Evolutionary conservation across 2,113 vertebrate species (phyloP).

Genomic region (Brienomyrus brachyistius): DNA sequence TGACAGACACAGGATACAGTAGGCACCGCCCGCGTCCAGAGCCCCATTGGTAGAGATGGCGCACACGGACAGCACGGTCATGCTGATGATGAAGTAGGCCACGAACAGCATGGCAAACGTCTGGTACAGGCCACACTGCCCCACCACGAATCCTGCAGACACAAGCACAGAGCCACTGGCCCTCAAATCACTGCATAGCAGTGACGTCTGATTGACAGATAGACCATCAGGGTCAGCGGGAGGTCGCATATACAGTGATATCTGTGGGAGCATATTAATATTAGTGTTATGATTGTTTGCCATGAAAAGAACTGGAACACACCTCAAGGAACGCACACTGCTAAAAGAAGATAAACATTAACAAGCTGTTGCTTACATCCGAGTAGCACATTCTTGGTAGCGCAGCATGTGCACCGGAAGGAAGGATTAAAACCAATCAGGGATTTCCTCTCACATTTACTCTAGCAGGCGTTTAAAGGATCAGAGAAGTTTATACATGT

Average conservation of each 20-base stretch:
- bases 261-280: background rate
- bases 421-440: background rate
- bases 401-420: background rate
- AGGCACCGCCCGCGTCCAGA: constrained; percentile 81
- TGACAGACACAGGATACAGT: constrained; percentile 73
- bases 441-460: background rate
- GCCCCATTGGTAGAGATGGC: constrained; percentile 88
- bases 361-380: background rate
- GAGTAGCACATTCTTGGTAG: background rate
- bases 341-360: background rate
- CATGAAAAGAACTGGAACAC: background rate
- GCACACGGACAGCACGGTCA: constrained; percentile 83
- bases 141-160: constrained; percentile 74
- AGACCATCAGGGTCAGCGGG: background rate
- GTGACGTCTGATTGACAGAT: background rate
- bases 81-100: constrained; percentile 83
- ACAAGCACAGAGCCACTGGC: background rate
- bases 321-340: background rate
- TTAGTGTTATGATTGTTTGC: background rate
- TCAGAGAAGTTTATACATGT: background rate
- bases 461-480: background rate
- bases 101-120: constrained; percentile 72
- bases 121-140: constrained; percentile 79
- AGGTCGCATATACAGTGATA: background rate
- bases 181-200: background rate